These are phyloP conservation scores for Metalampra italica DNA, from an alignment of 2,888 invertebrate genomes.

Conservation along the genomic window DNA sequence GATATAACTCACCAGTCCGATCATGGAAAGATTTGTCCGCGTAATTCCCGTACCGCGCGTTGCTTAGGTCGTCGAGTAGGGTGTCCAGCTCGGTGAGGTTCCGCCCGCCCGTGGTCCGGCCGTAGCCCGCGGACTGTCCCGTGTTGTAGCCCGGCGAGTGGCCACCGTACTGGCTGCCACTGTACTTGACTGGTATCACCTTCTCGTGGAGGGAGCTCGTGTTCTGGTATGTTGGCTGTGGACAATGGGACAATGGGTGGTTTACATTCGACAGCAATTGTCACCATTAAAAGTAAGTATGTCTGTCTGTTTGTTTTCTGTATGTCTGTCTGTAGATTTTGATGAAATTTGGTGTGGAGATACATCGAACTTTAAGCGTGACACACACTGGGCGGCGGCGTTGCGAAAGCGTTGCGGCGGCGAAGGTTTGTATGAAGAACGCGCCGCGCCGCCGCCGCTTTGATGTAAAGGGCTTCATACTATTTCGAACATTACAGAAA, in stretches of 20 bases:
- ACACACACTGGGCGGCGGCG: too few species aligned
- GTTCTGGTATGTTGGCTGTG: slow-evolving; percentile 84
- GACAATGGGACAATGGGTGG: slow-evolving; percentile 28
- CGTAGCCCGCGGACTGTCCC: slow-evolving; percentile 42
- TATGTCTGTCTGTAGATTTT: too few species aligned
- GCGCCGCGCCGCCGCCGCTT: too few species aligned
- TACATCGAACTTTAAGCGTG: too few species aligned
- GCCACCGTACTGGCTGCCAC: slow-evolving; percentile 35
- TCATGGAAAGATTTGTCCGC: slow-evolving; percentile 55
- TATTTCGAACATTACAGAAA: too few species aligned
- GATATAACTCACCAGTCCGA: slow-evolving; percentile 44
- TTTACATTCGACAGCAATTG: background rate
- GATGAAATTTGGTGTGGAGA: too few species aligned
- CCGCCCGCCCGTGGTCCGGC: slow-evolving; percentile 65
- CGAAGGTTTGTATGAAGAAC: too few species aligned
- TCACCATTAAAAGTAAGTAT: too few species aligned
- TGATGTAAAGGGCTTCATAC: too few species aligned
- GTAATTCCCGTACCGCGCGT: slow-evolving; percentile 78
- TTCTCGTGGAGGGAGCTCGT: slow-evolving; percentile 64
- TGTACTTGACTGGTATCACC: slow-evolving; percentile 65
- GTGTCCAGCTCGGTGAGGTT: slow-evolving; percentile 95
- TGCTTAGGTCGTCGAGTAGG: slow-evolving; percentile 93
- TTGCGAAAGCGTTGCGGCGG: too few species aligned
- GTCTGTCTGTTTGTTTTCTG: too few species aligned
- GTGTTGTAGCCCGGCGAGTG: slow-evolving; percentile 40